Conservation (phyloP, 2,797 vertebrate genomes). For the Cossypha polioptera region DNA sequence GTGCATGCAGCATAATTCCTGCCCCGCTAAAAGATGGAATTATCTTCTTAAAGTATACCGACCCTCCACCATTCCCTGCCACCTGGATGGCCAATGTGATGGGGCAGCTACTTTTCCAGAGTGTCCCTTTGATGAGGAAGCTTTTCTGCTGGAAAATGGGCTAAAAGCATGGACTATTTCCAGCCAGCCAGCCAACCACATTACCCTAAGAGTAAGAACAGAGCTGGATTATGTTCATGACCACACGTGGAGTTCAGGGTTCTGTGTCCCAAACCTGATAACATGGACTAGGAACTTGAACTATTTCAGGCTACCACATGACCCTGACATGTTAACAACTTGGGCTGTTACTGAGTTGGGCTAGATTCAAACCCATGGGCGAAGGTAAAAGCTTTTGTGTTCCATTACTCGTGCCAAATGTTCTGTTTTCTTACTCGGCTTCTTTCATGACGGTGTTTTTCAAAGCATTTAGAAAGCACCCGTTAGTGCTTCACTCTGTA, state of each 20-base stretch:
- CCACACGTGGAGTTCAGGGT: neutral
- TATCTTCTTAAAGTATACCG: neutral
- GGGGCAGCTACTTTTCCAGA: neutral
- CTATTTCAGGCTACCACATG: slow-evolving; percentile 41
- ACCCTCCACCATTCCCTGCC: neutral
- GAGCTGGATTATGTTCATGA: neutral
- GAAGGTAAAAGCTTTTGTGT: slow-evolving; percentile 41
- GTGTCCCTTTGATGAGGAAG: neutral
- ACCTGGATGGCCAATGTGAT: neutral
- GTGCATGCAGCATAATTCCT: fast-evolving
- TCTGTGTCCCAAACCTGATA: neutral
- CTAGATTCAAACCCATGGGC: neutral
- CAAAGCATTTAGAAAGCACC: slow-evolving; percentile 17
- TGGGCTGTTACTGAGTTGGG: slow-evolving; percentile 17
- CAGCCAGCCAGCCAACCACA: neutral
- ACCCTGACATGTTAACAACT: slow-evolving; percentile 18
- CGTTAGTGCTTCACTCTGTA: neutral
- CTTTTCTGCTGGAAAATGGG: neutral
- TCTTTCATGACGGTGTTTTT: neutral
- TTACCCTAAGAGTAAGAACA: neutral
- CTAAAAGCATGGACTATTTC: neutral
- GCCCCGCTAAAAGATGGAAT: neutral
- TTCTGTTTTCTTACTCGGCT: slow-evolving; percentile 5
- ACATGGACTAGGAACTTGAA: neutral
- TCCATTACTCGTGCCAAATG: neutral